Percentiles rank a stretch among this genome's conserved stretches.
Evolutionary conservation across 2,113 vertebrate genomes (phyloP).

Genomic region (Cottus gobio): DNA sequence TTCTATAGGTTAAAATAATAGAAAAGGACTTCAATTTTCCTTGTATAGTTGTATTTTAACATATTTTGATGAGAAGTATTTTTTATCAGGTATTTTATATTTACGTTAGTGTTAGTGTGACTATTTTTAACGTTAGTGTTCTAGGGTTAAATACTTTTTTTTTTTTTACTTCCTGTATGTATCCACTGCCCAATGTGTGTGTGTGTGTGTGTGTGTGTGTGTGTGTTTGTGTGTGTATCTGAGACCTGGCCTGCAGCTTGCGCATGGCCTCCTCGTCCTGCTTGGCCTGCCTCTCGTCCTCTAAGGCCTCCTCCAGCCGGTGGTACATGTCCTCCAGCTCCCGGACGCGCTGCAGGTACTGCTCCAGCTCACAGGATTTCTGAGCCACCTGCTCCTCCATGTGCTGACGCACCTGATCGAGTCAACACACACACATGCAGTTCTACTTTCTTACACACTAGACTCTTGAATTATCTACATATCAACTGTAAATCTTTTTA

Average conservation of each 20-base stretch:
- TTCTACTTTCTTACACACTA: background rate
- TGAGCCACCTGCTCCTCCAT: constrained; percentile 96
- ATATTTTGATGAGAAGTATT: no score
- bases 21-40: no score
- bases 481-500: background rate
- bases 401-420: constrained; percentile 90
- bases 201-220: background rate
- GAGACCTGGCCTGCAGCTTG: constrained; percentile 91
- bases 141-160: no score
- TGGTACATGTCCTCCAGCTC: constrained; percentile 96
- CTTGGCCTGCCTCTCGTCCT: constrained; percentile 93
- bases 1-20: no score
- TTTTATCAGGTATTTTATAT: no score
- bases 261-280: constrained; percentile 92
- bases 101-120: no score
- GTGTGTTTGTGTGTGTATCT: constrained; percentile 8
- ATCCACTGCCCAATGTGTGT: background rate
- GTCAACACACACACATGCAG: constrained; percentile 14
- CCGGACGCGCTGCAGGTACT: constrained; percentile 90
- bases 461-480: background rate
- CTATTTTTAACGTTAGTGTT: no score
- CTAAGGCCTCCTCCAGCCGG: constrained; percentile 91
- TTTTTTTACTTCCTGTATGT: background rate
- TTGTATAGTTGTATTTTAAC: no score
- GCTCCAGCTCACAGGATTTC: constrained; percentile 94